Conservation (phyloP, 2,888 invertebrate species). For the Andrena fulva region DNA sequence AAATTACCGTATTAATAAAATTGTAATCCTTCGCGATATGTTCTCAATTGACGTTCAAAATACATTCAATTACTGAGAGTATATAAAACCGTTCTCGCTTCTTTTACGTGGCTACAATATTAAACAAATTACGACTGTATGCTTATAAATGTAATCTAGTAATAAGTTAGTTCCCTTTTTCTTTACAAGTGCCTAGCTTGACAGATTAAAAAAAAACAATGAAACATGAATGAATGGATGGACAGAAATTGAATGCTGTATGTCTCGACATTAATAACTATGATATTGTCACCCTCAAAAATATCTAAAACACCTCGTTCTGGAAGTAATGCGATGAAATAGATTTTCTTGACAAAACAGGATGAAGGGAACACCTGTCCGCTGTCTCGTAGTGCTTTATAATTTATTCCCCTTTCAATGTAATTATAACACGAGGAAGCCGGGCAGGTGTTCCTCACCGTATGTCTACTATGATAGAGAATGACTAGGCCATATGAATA, state of each 20-base stretch:
- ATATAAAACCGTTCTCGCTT: conserved; percentile 13
- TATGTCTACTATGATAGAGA: conserved; percentile 56
- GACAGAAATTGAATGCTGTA: conserved; percentile 36
- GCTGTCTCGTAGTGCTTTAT: conserved; percentile 67
- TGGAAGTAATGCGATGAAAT: conserved; percentile 63
- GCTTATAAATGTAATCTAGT: conserved; percentile 20
- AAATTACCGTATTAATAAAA: conserved; percentile 11
- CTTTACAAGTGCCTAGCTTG: conserved; percentile 33
- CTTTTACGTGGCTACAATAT: conserved; percentile 1
- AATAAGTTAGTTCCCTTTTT: conserved; percentile 25
- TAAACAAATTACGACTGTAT: conserved; percentile 19
- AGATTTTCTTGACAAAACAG: conserved; percentile 54
- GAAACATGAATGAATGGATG: background rate
- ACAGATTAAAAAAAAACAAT: conserved; percentile 41
- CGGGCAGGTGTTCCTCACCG: conserved; percentile 72
- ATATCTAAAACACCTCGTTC: conserved; percentile 69
- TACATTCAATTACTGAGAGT: conserved; percentile 26
- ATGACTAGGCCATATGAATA: conserved; percentile 74
- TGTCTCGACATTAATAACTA: conserved; percentile 17
- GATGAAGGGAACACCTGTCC: conserved; percentile 68
- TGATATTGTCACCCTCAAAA: conserved; percentile 65
- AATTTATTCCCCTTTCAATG: conserved; percentile 70
- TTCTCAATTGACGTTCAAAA: conserved; percentile 25
- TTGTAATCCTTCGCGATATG: conserved; percentile 38
- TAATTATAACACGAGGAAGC: conserved; percentile 73